Conservation (phyloP, 2,888 invertebrate genomes). For the Coelogynopora nodosa region DNA sequence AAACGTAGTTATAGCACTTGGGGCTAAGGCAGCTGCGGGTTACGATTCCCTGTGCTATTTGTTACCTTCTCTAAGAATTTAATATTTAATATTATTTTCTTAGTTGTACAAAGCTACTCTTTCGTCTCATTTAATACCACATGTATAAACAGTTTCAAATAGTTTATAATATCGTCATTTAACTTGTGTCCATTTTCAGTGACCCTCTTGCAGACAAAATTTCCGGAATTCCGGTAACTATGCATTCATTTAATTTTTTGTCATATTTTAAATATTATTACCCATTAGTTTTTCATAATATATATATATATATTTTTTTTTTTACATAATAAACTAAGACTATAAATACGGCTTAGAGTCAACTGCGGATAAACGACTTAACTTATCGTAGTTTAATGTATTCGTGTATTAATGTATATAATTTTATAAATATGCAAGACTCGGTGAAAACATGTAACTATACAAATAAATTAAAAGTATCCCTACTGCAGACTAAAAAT, state of each 20-base stretch:
- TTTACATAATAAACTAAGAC: background rate
- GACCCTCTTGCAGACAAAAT: constrained; percentile 36
- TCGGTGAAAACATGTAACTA: too few species aligned
- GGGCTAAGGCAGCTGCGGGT: too few species aligned
- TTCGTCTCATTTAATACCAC: background rate
- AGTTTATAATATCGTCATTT: background rate
- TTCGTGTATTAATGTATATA: background rate
- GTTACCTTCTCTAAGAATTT: too few species aligned
- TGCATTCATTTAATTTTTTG: too few species aligned
- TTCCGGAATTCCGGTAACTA: constrained; percentile 35
- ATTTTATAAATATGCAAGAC: background rate
- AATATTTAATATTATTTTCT: background rate
- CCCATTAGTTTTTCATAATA: background rate
- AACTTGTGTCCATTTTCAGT: background rate
- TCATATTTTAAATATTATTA: background rate
- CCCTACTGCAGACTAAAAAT: too few species aligned
- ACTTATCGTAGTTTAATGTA: too few species aligned
- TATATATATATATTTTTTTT: background rate
- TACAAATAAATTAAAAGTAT: too few species aligned
- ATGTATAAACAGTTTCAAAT: too few species aligned
- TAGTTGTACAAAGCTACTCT: background rate
- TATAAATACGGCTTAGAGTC: too few species aligned
- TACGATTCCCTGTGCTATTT: background rate
- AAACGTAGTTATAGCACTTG: too few species aligned
- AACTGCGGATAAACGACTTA: too few species aligned